Conservation (phyloP, 1,140 invertebrate genomes). For the Hesperophylax magnus region DNA sequence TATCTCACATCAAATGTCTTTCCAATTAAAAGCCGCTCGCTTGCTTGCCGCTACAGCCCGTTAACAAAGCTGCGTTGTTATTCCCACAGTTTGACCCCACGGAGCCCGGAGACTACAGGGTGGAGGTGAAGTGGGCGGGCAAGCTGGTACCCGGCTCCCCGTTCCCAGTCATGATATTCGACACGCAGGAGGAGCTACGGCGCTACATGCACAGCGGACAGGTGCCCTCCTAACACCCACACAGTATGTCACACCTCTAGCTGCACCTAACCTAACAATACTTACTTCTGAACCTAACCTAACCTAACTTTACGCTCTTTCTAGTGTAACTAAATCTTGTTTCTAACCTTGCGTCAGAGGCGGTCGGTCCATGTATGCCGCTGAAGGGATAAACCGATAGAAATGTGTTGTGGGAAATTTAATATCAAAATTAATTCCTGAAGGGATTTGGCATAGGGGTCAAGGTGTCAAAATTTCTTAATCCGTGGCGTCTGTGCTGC, state of each 20-base stretch:
- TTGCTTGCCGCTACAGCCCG: too few species aligned
- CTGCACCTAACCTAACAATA: conserved; percentile 28
- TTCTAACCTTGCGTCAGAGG: too few species aligned
- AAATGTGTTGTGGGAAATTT: too few species aligned
- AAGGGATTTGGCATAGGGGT: too few species aligned
- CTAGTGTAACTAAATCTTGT: not conserved
- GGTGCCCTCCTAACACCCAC: conserved; percentile 47
- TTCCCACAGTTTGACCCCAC: conserved; percentile 88
- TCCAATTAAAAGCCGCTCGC: too few species aligned
- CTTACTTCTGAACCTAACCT: not conserved
- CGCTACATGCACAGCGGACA: conserved; percentile 68
- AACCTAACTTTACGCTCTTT: not conserved
- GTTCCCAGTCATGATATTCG: conserved; percentile 99
- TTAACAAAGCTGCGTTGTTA: conserved; percentile 36
- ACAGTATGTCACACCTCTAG: conserved; percentile 41
- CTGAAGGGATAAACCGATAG: too few species aligned
- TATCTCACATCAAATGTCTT: too few species aligned
- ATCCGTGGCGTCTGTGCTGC: too few species aligned
- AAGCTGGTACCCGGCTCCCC: conserved; percentile 97
- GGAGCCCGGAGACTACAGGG: conserved; percentile 97
- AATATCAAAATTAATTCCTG: too few species aligned
- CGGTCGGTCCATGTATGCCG: too few species aligned
- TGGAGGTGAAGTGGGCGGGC: conserved; percentile 98
- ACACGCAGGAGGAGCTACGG: conserved; percentile 95
- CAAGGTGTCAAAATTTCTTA: too few species aligned